Evolutionary conservation across 2,888 invertebrate genomes (phyloP), one percentile per base, ranked within the genome.

Genomic region (Opisthograptis luteolata): DNA sequence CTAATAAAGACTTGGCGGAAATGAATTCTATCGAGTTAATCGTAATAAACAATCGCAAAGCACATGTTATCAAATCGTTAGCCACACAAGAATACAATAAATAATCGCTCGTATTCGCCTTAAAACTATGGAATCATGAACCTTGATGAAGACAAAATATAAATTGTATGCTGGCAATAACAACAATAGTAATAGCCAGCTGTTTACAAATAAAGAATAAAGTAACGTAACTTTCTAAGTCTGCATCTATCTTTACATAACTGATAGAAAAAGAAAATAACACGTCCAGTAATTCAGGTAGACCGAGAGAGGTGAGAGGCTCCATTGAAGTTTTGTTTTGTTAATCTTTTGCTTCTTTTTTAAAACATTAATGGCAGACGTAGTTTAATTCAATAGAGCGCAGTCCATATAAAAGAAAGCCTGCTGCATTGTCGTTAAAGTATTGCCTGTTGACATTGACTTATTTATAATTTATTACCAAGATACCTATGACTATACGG

Each of bases 141-240:
- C 34, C 28, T 47, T 28, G 24, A 27, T 24, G 22, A 47, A 7
- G 19, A 14, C 32, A 55, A 47, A 46, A 51, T 17, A 41, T 34
- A 46, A 34, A 48, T 42, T 42, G 45, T 42, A 42, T 44, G 32
- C 47, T 43, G 39, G 40, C 40, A 41, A 44, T 54, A 49, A 57
- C 44, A 52, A 57, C 48, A 57, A 57, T 51, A 55, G 53, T 62
- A 57, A 59, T 42, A 49, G 55, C 48, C 55, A 48, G 31, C 48
- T 58, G 37, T 53, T 51, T 51, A 37, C 44, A 60, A 62, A 55
- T 46, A 49, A 62, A 58, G 31, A 40, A 57, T 55, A 60, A 60
- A 52, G 24, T 45, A 54, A 51, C 46, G 55, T 44, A 27, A 62
- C 62, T 62, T 62, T 62, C 62, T 58, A 62, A 59, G 55, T 59